Conservation (phyloP, 2,888 invertebrate genomes). For the Trissoscelio sp. region DNA sequence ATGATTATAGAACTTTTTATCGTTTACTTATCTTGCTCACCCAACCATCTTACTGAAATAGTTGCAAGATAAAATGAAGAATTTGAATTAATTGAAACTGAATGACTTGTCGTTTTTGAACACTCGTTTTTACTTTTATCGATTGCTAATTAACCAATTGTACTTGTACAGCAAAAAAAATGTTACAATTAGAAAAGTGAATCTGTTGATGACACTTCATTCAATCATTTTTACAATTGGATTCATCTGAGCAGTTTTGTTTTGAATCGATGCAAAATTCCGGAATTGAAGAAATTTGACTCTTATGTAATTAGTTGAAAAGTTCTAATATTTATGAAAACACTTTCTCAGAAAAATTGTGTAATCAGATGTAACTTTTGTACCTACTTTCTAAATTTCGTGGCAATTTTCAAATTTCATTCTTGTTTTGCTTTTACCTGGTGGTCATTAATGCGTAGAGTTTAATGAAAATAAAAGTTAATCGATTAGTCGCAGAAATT, state of each 20-base stretch:
- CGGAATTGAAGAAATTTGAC: neutral
- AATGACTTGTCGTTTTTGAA: slow-evolving; percentile 17
- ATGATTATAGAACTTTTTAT: slow-evolving; percentile 9
- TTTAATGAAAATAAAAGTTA: slow-evolving; percentile 22
- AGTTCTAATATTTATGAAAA: slow-evolving; percentile 22
- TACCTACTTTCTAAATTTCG: slow-evolving; percentile 28
- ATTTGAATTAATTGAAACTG: slow-evolving; percentile 9
- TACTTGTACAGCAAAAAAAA: neutral
- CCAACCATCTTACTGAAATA: slow-evolving; percentile 10
- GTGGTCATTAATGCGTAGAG: slow-evolving; percentile 2
- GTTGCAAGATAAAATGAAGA: slow-evolving; percentile 7
- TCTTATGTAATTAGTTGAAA: slow-evolving; percentile 4
- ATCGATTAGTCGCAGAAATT: neutral
- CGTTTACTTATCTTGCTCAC: slow-evolving; percentile 2
- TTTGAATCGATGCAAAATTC: neutral
- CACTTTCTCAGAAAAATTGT: slow-evolving; percentile 41
- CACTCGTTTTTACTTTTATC: neutral
- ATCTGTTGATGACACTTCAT: neutral
- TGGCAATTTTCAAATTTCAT: slow-evolving; percentile 34
- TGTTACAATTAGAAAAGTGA: slow-evolving; percentile 3
- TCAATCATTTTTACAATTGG: neutral
- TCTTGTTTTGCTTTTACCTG: neutral
- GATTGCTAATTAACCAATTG: neutral
- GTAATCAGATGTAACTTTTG: slow-evolving; percentile 34
- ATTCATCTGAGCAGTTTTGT: neutral